Base-by-base conservation (phyloP, 2,888 invertebrate species). In the Dasysyrphus albostriatus region DNA sequence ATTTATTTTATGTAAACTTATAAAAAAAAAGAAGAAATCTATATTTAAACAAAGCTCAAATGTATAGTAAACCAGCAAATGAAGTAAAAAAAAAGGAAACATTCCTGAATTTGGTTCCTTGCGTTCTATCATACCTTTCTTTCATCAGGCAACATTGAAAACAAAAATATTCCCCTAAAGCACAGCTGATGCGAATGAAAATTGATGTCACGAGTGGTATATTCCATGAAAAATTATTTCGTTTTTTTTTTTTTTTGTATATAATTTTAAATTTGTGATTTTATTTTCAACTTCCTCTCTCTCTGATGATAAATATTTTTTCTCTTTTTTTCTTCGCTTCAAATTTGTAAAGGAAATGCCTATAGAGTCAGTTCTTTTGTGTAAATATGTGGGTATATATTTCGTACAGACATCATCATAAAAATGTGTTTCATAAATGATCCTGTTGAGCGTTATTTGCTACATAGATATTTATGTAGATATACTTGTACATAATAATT, bases 401-500 rank as follows among this genome's bases (percentile, higher is more conserved):
- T 51, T 4, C 8, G 16, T 7, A n/a, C 1, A 59, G 16, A 12
- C 59, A 39, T 16, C 34, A 37, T 58, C 19, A 39, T 5, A 42
- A 63, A 63, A 63, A 63, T 59, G 8, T 42, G 39, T 24, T 59
- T 59, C 47, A 44, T 19, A 47, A 70, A 63, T 65, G 65, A 59
- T 54, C 58, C 67, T 83, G 82, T 83, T 83, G 82, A 58, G 34
- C 72, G 14, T 24, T 5, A n/a, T n/a, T 34, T 3, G 34, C 59
- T 77, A 59, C 77, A 49, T 8, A 24, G 8, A 14, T 8, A 42
- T 3, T 2, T 1, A 24, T 3, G n/a, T n/a, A n/a, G 24, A 24
- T 24, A 24, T 24, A n/a, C n/a, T n/a, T n/a, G n/a, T n/a, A 24
- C 24, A 14, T 54, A 29, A 56, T n/a, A 56, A 56, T 54, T 54